A percentile compares a stretch with the other conserved stretches of the same genome.
Evolutionary conservation across 2,888 invertebrate species (phyloP).

Genomic region (Latrodectus elegans): DNA sequence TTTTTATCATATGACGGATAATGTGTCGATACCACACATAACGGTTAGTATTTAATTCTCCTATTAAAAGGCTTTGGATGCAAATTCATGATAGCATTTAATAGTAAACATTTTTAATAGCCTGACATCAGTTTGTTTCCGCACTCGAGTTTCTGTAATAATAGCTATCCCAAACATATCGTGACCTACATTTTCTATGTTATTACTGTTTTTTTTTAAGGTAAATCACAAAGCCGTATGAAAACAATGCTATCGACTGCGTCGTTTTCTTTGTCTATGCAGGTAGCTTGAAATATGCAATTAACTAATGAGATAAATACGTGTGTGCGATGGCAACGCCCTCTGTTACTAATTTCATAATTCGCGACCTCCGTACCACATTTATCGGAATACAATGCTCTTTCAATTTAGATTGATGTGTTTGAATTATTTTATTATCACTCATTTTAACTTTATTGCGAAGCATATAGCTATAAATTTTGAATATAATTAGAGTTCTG

Average conservation of each 20-base stretch:
- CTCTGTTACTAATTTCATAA: not conserved
- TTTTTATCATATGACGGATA: no score
- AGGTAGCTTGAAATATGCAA: constrained; percentile 36
- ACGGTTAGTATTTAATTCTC: no score
- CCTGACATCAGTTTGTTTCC: no score
- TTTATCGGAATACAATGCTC: not conserved
- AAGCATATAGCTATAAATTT: no score
- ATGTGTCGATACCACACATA: no score
- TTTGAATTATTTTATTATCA: not conserved
- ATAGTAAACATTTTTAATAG: no score
- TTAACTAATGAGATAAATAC: constrained; percentile 54
- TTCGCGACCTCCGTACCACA: not conserved
- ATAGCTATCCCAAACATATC: not conserved
- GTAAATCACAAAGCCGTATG: not conserved
- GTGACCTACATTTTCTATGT: not conserved
- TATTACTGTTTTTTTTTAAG: not conserved
- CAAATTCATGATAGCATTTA: no score
- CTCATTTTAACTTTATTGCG: not conserved
- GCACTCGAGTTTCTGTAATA: no score
- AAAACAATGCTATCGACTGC: not conserved
- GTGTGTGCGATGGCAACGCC: constrained; percentile 29
- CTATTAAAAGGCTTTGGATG: no score
- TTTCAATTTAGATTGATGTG: not conserved
- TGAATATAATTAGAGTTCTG: not conserved
- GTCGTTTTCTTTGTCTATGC: not conserved